Conservation (phyloP, 2,888 invertebrate species). For the Drosophila maculinotata region DNA sequence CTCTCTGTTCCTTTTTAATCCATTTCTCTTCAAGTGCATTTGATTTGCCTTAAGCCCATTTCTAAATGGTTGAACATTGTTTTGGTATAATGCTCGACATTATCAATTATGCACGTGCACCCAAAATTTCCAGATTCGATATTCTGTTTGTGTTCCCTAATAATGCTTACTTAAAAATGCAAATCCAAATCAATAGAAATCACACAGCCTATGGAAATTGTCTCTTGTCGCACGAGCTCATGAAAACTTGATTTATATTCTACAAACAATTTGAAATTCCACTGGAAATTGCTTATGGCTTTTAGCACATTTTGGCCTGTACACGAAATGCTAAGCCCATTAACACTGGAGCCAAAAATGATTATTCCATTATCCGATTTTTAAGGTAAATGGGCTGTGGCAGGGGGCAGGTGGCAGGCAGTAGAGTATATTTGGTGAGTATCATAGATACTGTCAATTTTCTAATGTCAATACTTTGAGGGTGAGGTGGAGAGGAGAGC, state of each 20-base stretch:
- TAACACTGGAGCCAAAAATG: conserved; percentile 48
- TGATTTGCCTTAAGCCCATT: too few relatives aligned
- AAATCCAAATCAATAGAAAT: conserved; percentile 14
- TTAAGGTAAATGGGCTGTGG: conserved; percentile 1
- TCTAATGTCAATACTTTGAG: conserved; percentile 22
- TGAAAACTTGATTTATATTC: conserved; percentile 21
- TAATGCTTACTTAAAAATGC: conserved; percentile 7
- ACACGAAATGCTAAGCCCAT: conserved; percentile 47
- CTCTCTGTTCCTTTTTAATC: too few relatives aligned
- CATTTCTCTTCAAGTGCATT: too few relatives aligned
- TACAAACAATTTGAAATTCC: conserved; percentile 4
- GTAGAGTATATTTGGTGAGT: background rate
- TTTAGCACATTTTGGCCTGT: conserved; percentile 20
- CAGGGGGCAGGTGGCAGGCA: background rate
- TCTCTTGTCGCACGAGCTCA: background rate
- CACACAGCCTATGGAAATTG: conserved; percentile 8
- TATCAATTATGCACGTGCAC: conserved; percentile 27
- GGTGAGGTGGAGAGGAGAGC: background rate
- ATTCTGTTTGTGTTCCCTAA: conserved; percentile 14
- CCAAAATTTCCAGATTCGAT: conserved; percentile 3
- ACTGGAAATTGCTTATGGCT: conserved; percentile 18
- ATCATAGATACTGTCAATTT: conserved; percentile 21
- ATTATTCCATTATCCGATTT: conserved; percentile 28
- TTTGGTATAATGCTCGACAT: background rate
- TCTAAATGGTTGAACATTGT: too few relatives aligned